phyloP scores from a whole-genome alignment of 2,888 invertebrate genomes.

The Philhelius pedissequus region DNA sequence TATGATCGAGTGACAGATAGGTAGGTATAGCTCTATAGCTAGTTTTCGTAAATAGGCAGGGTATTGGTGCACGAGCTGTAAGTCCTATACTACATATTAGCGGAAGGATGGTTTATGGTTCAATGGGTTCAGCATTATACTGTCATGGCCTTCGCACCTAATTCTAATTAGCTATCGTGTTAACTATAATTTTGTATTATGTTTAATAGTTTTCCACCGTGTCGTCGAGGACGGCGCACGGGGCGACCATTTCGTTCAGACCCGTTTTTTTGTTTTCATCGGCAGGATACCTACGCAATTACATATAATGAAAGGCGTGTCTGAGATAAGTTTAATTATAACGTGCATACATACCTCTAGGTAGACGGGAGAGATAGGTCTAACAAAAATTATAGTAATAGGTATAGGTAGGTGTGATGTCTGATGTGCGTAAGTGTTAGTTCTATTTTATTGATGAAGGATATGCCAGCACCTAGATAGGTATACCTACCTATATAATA shows the following conservation, averaged over 20 bases:
- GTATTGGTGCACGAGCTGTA: neutral
- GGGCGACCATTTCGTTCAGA: no score
- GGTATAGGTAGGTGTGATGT: neutral
- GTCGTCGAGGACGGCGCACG: slow-evolving; percentile 46
- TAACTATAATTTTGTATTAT: slow-evolving; percentile 34
- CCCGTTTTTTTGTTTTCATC: slow-evolving; percentile 9
- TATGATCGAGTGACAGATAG: slow-evolving; percentile 34
- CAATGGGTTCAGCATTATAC: neutral
- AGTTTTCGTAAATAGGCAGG: neutral
- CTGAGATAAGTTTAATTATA: slow-evolving; percentile 51
- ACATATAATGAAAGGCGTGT: slow-evolving; percentile 29
- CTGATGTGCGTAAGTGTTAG: neutral
- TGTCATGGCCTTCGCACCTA: slow-evolving; percentile 8
- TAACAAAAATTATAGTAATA: neutral
- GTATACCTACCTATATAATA: no score
- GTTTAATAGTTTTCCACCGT: slow-evolving; percentile 44
- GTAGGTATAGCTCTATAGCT: neutral
- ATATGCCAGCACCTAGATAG: no score
- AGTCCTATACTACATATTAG: neutral
- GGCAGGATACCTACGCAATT: slow-evolving; percentile 52
- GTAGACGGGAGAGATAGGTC: neutral
- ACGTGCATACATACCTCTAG: no score
- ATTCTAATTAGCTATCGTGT: slow-evolving; percentile 44
- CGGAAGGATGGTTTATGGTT: neutral
- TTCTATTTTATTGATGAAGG: slow-evolving; percentile 5